Percentiles rank a stretch among this genome's conserved stretches.
Conservation (phyloP, 2,797 vertebrate genomes). For the Erethizon dorsatum region DNA sequence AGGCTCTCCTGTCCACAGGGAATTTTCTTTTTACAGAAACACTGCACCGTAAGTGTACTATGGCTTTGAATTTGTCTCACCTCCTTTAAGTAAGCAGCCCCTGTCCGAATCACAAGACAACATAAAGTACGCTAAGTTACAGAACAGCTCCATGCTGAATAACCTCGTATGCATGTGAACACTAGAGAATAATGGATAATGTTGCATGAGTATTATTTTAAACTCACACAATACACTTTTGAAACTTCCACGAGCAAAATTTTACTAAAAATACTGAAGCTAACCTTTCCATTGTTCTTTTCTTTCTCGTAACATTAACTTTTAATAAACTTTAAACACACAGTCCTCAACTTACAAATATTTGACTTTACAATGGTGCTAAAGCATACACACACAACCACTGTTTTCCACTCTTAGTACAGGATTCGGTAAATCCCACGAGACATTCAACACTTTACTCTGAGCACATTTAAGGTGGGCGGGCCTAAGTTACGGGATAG, state of each 20-base stretch:
- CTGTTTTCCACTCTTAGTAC: neutral
- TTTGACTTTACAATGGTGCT: neutral
- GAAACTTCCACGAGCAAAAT: slow-evolving; percentile 50
- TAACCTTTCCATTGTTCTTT: slow-evolving; percentile 37
- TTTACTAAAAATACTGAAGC: slow-evolving; percentile 14
- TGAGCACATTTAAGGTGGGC: neutral
- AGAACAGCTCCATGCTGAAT: neutral
- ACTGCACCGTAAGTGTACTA: neutral
- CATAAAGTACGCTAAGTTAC: neutral
- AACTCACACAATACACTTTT: slow-evolving; percentile 30
- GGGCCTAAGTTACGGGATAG: neutral
- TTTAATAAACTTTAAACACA: slow-evolving; percentile 28
- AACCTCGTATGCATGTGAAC: neutral
- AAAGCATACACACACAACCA: neutral
- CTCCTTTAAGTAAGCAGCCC: neutral
- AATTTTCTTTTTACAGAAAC: slow-evolving; percentile 6
- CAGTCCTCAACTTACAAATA: neutral
- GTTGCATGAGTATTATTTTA: neutral
- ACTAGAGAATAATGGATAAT: neutral
- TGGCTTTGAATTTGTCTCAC: neutral
- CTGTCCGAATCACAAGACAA: slow-evolving; percentile 21
- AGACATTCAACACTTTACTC: neutral
- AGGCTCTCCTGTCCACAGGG: neutral
- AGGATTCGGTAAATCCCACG: neutral
- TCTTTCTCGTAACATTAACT: slow-evolving; percentile 10